Evolutionary conservation across 1,140 invertebrate genomes (phyloP), one percentile per base, ranked within the genome.

Genomic region (Liolophura sinensis): DNA sequence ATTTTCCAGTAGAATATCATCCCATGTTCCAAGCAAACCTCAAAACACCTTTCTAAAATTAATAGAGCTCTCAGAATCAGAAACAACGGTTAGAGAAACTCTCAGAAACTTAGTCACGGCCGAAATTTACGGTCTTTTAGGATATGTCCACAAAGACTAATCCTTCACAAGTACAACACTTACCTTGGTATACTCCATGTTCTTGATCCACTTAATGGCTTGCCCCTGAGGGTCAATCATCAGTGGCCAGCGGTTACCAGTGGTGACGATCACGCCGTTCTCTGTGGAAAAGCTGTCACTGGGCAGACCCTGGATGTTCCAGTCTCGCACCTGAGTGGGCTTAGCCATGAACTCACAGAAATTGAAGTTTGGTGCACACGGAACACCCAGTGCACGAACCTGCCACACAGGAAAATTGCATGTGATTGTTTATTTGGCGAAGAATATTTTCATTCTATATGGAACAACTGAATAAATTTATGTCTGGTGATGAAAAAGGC

Each of bases 241-340:
- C 0, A 96, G 84, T 0, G 93, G 92, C 92, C 92, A 95, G n/a
- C 93, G 86, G 14, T 88, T 88, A 11, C 83, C 84, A 62, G 81
- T 77, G 0, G 89, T 92, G 22, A 94, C 91, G 73, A 96, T 93
- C 52, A 95, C 92, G 55, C 92, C 94, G 82, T 96, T 96, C 84
- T 96, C 93, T 0, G 92, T 93, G 73, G 93, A 95, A 78, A 95
- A 94, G 70, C 88, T 88, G 78, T 96, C 94, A 24, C 90, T 89
- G 0, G 94, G 94, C 54, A 96, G 83, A 1, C 94, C 94, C 84
- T 93, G 91, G 68, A 93, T 90, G 76, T 93, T 94, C 94, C 94
- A 96, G 72, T 93, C 91, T 67, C 92, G 85, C 12, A 95, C 89
- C 64, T 78, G 72, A 18, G 92, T 91, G 12, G 86, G 85, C 52